Evolutionary conservation across 2,888 invertebrate genomes (phyloP).

Genomic region (Rhopalosiphum nymphaeae): DNA sequence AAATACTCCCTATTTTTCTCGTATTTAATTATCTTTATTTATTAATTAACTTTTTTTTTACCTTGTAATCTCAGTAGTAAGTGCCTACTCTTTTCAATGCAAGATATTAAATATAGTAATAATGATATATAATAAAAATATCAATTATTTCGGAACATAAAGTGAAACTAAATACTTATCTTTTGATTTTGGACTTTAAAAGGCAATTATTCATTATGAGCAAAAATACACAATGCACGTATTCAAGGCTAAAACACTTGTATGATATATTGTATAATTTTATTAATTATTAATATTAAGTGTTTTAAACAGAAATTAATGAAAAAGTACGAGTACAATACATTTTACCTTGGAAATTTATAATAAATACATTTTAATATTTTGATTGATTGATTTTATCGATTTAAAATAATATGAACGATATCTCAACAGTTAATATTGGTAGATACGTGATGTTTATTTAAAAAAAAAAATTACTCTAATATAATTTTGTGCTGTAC

Average conservation of each 20-base stretch:
- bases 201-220: not conserved
- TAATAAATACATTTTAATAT: not conserved
- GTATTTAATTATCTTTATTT: not conserved
- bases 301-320: conserved; percentile 5
- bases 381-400: not conserved
- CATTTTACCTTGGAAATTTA: conserved; percentile 11
- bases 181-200: not conserved
- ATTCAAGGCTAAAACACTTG: conserved; percentile 17
- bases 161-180: conserved; percentile 23
- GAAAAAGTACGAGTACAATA: not conserved
- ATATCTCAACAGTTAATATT: not conserved
- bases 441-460: no score
- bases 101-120: not conserved
- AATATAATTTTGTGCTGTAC: not conserved
- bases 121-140: conserved; percentile 28
- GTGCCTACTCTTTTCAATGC: not conserved
- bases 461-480: no score
- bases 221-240: not conserved
- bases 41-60: conserved; percentile 16
- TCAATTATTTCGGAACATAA: not conserved
- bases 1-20: not conserved
- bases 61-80: not conserved
- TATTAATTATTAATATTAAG: conserved; percentile 17
- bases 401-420: not conserved
- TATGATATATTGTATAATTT: not conserved